These are phyloP conservation scores for Platypus cylindrus DNA, from an alignment of 2,888 invertebrate species.

Conservation along the genomic window DNA sequence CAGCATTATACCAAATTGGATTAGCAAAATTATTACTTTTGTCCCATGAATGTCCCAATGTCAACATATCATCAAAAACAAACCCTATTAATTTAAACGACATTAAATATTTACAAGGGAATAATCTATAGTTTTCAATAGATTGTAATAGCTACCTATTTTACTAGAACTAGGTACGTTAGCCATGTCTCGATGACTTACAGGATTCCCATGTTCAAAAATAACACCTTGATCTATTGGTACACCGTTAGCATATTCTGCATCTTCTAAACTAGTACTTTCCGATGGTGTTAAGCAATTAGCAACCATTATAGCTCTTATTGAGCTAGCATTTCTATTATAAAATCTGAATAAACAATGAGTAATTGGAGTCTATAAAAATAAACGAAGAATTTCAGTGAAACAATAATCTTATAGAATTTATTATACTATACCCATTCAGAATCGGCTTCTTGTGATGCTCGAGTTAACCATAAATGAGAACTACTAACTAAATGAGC, in stretches of 20 bases:
- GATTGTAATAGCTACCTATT: slow-evolving; percentile 14
- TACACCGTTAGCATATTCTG: slow-evolving; percentile 16
- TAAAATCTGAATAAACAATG: slow-evolving; percentile 58
- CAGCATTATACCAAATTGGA: slow-evolving; percentile 49
- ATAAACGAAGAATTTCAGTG: slow-evolving; percentile 2
- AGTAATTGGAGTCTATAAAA: slow-evolving; percentile 47
- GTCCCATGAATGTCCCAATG: slow-evolving; percentile 13
- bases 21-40: slow-evolving; percentile 40
- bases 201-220: slow-evolving; percentile 39
- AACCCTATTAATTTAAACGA: background rate
- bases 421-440: slow-evolving; percentile 46
- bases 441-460: slow-evolving; percentile 65
- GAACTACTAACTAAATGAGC: slow-evolving; percentile 62
- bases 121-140: too few species aligned
- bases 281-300: slow-evolving; percentile 45
- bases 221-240: slow-evolving; percentile 18
- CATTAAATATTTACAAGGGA: slow-evolving; percentile 1
- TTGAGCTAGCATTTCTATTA: slow-evolving; percentile 68
- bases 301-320: slow-evolving; percentile 64
- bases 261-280: slow-evolving; percentile 26
- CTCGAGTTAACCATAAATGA: slow-evolving; percentile 69
- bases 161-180: slow-evolving; percentile 19
- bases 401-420: background rate
- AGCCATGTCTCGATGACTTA: slow-evolving; percentile 39
- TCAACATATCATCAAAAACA: slow-evolving; percentile 15